A percentile compares a stretch with the other conserved stretches of the same genome.
Evolutionary conservation across 1,140 invertebrate genomes (phyloP).

Genomic region (Probaryconus sp.): DNA sequence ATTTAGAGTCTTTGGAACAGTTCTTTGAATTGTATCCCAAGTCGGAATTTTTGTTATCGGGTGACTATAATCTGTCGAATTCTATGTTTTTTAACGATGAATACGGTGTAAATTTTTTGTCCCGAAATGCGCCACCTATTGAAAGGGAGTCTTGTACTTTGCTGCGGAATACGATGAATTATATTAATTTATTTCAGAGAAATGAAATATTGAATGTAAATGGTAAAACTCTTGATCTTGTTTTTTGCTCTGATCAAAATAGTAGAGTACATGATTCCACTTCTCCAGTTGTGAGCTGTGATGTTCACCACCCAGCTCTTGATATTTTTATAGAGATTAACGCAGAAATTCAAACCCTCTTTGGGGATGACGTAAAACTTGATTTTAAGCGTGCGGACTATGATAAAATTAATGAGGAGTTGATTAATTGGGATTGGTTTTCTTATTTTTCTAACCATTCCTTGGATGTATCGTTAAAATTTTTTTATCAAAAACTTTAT

Average conservation of each 20-base stretch:
- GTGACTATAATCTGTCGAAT: constrained; percentile 5
- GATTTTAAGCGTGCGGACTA: constrained; percentile 3
- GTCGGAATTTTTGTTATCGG: too few species aligned
- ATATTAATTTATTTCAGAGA: neutral
- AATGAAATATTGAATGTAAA: neutral
- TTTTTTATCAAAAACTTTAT: neutral
- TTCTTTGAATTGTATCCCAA: too few species aligned
- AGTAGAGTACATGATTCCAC: neutral
- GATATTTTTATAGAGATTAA: neutral
- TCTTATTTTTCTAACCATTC: neutral
- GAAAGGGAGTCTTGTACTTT: neutral
- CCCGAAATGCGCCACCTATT: neutral
- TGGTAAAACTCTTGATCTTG: constrained; percentile 2
- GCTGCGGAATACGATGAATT: constrained; percentile 3
- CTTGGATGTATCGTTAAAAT: neutral
- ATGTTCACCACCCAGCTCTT: neutral
- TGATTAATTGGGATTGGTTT: neutral
- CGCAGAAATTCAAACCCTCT: neutral
- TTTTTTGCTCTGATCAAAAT: neutral
- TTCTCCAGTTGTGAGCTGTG: neutral
- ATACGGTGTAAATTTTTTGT: neutral
- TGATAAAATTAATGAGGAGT: neutral
- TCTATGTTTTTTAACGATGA: neutral
- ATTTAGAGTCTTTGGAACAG: too few species aligned
- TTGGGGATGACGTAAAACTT: neutral